These are phyloP conservation scores for Sylvilagus bachmani DNA, from an alignment of 2,113 vertebrate genomes.

Conservation along the genomic window DNA sequence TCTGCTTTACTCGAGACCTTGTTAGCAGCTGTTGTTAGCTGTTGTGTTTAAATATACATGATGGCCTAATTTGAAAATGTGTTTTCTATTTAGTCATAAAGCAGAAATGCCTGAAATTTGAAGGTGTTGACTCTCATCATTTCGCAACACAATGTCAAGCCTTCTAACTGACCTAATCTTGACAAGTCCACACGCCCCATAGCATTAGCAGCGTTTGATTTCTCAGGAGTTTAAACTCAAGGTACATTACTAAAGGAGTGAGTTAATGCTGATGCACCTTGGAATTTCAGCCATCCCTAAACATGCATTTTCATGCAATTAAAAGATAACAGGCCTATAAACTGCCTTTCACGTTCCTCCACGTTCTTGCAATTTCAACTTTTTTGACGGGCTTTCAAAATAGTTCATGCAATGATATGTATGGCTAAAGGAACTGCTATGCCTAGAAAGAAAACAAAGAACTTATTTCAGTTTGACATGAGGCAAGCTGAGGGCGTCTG, in stretches of 20 bases:
- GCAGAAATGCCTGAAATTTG: constrained; percentile 88
- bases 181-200: constrained; percentile 81
- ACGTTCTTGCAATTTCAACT: constrained; percentile 85
- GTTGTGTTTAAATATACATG: constrained; percentile 88
- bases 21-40: constrained; percentile 88
- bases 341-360: constrained; percentile 86
- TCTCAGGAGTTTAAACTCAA: constrained; percentile 85
- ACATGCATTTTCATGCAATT: constrained; percentile 95
- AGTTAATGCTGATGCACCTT: constrained; percentile 85
- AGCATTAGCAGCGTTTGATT: constrained; percentile 83
- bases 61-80: constrained; percentile 87
- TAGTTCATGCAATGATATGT: constrained; percentile 94
- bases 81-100: constrained; percentile 85
- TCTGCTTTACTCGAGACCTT: constrained; percentile 85
- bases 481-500: constrained; percentile 93
- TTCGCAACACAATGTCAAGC: constrained; percentile 81
- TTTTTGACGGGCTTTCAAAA: constrained; percentile 88
- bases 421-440: constrained; percentile 91
- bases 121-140: constrained; percentile 80
- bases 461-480: constrained; percentile 95
- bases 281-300: constrained; percentile 89
- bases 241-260: constrained; percentile 81
- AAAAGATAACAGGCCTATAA: constrained; percentile 87
- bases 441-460: constrained; percentile 87
- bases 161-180: constrained; percentile 81